These are phyloP conservation scores for Mormoops blainvillei DNA, from an alignment of 2,113 vertebrate genomes.

Conservation along the genomic window DNA sequence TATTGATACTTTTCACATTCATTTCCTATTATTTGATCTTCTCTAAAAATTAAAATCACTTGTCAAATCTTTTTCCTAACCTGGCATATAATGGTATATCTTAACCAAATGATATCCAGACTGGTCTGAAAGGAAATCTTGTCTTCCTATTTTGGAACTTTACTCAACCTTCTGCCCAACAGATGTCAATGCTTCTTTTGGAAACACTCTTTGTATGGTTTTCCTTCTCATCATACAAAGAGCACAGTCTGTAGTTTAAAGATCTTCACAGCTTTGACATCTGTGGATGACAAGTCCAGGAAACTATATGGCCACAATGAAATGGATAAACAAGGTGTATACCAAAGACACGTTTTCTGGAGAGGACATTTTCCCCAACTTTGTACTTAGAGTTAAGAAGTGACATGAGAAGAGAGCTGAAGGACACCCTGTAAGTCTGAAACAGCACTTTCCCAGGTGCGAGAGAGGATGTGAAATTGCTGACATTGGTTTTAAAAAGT, in stretches of 20 bases:
- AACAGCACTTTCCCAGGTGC: conserved; percentile 70
- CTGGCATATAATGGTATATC: neutral
- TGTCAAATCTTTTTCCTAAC: neutral
- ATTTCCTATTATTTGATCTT: neutral
- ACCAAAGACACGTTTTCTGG: neutral
- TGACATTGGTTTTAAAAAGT: conserved; percentile 69
- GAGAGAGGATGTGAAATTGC: conserved; percentile 73
- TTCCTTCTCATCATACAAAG: neutral
- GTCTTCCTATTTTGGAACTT: neutral
- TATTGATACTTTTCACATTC: neutral
- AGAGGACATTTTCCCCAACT: neutral
- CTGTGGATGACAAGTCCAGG: neutral
- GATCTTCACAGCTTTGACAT: neutral
- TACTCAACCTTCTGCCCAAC: neutral
- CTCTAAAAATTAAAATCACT: neutral
- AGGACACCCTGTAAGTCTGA: conserved; percentile 32
- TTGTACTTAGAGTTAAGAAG: neutral
- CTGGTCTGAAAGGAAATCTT: neutral
- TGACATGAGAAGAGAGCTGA: neutral
- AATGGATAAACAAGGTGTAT: neutral
- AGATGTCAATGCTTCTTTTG: neutral
- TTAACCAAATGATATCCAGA: conserved; percentile 1
- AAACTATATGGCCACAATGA: conserved; percentile 14
- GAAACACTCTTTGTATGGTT: neutral
- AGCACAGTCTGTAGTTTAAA: neutral